Evolutionary conservation across 1,140 invertebrate genomes (phyloP).

Genomic region (Drosophila gunungcola): DNA sequence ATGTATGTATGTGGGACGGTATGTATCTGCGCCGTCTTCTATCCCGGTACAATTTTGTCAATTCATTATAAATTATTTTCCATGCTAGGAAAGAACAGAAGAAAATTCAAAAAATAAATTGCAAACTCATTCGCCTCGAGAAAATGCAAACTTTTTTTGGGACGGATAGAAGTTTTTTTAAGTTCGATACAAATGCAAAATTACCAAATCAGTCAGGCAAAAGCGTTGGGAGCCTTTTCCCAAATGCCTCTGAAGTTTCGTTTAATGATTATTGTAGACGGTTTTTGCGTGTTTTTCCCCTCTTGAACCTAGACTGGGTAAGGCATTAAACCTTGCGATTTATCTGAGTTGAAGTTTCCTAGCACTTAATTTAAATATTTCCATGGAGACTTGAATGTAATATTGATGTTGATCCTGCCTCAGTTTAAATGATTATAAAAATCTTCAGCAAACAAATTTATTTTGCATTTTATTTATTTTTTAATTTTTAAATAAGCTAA

Average conservation of each 20-base stretch:
- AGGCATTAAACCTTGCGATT: constrained; percentile 2
- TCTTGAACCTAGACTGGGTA: constrained; percentile 28
- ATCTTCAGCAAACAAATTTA: neutral
- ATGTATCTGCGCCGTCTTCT: constrained; percentile 28
- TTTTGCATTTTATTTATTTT: neutral
- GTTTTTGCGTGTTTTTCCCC: constrained; percentile 18
- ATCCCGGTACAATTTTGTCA: constrained; percentile 63
- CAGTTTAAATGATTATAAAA: constrained; percentile 1
- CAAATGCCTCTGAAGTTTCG: constrained; percentile 52
- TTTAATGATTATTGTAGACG: constrained; percentile 58
- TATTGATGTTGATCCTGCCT: constrained; percentile 11
- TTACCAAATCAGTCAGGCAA: constrained; percentile 54
- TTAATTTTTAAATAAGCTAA: neutral
- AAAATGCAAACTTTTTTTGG: constrained; percentile 57
- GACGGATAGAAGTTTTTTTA: constrained; percentile 50
- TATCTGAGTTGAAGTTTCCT: constrained; percentile 4
- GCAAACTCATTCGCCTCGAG: constrained; percentile 72
- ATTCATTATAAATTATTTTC: constrained; percentile 78
- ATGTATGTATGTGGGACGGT: constrained; percentile 32
- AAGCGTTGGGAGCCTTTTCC: constrained; percentile 27
- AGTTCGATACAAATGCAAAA: constrained; percentile 59
- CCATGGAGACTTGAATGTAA: constrained; percentile 61
- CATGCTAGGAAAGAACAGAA: constrained; percentile 25
- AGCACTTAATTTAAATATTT: constrained; percentile 62
- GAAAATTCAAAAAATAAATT: constrained; percentile 58